Percentiles rank a stretch among this genome's conserved stretches.
Conservation (phyloP, 2,113 vertebrate genomes). For the Corythaeola cristata region DNA sequence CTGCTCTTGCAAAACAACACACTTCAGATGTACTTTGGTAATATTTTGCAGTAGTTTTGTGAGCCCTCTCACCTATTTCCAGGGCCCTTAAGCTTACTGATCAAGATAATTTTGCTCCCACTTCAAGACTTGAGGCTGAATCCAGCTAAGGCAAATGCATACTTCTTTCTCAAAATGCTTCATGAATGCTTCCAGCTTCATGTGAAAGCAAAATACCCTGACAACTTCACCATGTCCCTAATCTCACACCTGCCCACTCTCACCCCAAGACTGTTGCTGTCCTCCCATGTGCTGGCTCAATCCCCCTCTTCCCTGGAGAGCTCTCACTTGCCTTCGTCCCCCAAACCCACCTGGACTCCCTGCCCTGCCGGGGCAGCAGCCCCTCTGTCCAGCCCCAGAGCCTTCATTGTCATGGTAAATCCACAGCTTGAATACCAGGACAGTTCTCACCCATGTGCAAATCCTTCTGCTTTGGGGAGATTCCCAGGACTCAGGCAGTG, state of each 20-base stretch:
- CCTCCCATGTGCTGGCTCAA: rapidly evolving
- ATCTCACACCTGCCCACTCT: neutral
- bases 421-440: neutral
- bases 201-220: neutral
- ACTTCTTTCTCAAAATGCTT: neutral
- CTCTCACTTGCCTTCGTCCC: neutral
- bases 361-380: rapidly evolving
- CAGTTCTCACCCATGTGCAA: neutral
- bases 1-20: neutral
- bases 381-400: neutral
- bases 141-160: neutral
- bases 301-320: neutral
- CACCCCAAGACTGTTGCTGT: neutral
- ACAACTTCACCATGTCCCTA: rapidly evolving
- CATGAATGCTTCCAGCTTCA: neutral
- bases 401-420: neutral
- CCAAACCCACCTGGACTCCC: rapidly evolving
- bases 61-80: neutral
- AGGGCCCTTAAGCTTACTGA: neutral
- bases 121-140: neutral
- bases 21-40: neutral
- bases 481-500: neutral
- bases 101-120: neutral
- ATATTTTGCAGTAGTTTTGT: neutral
- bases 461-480: neutral